Conservation (phyloP, 2,113 vertebrate species). For the Archocentrus centrarchus region DNA sequence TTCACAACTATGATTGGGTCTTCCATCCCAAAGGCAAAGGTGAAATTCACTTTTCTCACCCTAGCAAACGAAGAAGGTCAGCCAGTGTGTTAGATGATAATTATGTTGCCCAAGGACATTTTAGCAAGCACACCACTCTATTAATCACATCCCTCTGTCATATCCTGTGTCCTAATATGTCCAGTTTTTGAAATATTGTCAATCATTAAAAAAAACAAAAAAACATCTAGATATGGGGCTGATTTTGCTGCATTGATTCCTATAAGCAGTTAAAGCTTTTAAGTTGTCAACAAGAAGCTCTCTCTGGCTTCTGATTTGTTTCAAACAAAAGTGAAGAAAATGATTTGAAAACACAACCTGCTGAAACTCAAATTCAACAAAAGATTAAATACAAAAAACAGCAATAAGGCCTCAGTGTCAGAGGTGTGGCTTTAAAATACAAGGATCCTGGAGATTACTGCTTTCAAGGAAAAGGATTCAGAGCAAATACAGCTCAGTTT, state of each 20-base stretch:
- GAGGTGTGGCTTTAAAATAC: not conserved
- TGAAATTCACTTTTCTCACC: conserved; percentile 41
- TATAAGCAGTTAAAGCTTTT: conserved; percentile 14
- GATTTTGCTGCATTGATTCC: not conserved
- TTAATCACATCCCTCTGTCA: conserved; percentile 2
- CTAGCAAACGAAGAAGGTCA: conserved; percentile 30
- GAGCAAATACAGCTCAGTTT: not conserved
- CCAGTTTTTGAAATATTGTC: not conserved
- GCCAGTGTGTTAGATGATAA: conserved; percentile 22
- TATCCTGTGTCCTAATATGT: not conserved
- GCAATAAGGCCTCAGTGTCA: not conserved
- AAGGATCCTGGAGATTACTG: not conserved
- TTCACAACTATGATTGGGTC: conserved; percentile 38
- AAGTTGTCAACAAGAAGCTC: not conserved
- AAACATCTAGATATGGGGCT: not conserved
- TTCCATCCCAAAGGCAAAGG: not conserved
- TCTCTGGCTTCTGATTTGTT: conserved; percentile 5
- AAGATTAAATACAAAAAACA: not conserved
- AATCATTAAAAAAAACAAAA: not conserved
- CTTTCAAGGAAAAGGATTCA: not conserved
- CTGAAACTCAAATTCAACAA: not conserved
- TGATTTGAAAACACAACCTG: not conserved
- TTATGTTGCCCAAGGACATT: conserved; percentile 28
- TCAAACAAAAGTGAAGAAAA: not conserved
- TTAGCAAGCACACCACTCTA: not conserved